Evolutionary conservation across 2,797 vertebrate genomes (phyloP), one percentile per base, ranked within the genome.

Genomic region (Sebastes taczanowskii): DNA sequence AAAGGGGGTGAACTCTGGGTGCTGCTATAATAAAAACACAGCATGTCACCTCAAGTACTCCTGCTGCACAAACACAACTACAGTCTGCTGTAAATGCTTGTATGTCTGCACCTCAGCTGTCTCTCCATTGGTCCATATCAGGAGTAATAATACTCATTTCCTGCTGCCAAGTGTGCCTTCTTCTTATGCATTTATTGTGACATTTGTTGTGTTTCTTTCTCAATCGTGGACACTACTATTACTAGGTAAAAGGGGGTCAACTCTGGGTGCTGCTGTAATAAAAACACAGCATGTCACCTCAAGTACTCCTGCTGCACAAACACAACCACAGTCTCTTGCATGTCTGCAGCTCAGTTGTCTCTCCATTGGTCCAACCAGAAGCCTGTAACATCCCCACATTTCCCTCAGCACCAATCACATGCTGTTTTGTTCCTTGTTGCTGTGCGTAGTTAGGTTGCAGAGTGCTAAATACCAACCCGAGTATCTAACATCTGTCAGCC

Each of bases 401-500:
- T 74, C 34, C 25, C 20, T 2, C 1, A 0, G 59, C 2, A 38
- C 96, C 94, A 96, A 95, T 95, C 85, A 86, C 2, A 87, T 34
- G 6, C 25, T 35, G 61, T 86, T 86, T 81, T 78, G 69, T 35
- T 58, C 78, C 89, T 76, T 90, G 86, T 89, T 93, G 92, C 92
- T 91, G 90, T 83, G 90, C 91, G 13, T 95, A 95, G 95, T 96
- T 96, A 20, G 95, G 96, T 96, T 95, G 96, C 77, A 55, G 79
- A 74, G 96, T 89, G 87, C 92, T 95, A 95, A 96, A 96, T 93
- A 95, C 94, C 95, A 94, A 89, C 86, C 93, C 88, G 77, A 92
- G 94, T 89, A 92, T 91, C 94, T 93, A 90, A 93, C 94, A 90
- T 90, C 91, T 91, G 95, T 96, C 95, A 95, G 96, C 95, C 96